Evolutionary conservation across 2,797 vertebrate species (phyloP), one percentile per base, ranked within the genome.

Genomic region (Aselliscus stoliczkanus): DNA sequence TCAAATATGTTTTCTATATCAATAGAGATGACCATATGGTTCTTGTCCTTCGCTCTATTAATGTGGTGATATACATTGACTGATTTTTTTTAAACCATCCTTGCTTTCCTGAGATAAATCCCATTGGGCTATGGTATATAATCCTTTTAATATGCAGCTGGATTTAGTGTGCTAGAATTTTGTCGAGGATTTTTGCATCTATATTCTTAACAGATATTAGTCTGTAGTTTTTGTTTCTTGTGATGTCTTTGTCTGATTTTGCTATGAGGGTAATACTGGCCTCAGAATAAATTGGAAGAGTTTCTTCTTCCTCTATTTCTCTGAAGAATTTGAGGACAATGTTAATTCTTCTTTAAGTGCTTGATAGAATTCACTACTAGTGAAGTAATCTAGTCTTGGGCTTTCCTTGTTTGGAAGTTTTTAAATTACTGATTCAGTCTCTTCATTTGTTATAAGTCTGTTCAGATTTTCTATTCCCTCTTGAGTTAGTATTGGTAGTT

Each of bases 41-140:
- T 93, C 75, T 84, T 84, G 5, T 44, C 47, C 56, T 84, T 88
- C 88, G 67, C 62, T 93, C 54, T 95, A 65, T 65, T 64, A 85
- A 42, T 81, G 37, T 54, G 39, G 44, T 79, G 12, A 31, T 54
- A 65, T 76, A 81, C 62, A 88, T 2, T 77, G 56, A 87, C 31
- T 90, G 37, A 88, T 69, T 76, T 85, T 91, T 76, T 58, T 73
- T 14, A 25, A 70, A 70, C 76, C 23, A 60, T 17, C 31, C 39
- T 52, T 82, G 54, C 79, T 58, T 73, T 73, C 20, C 69, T 82
- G 67, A 47, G 20, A 73, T 50, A 64, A 76, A 64, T 39, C n/a
- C 14, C 4, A 62, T 27, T 72, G 72, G 56, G 34, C 60, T 27
- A 72, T 50, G 27, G 20, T 82, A 7, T 73, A 62, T 31, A 72